phyloP scores from a whole-genome alignment of 2,888 invertebrate genomes.

The Nomada ruficornis region DNA sequence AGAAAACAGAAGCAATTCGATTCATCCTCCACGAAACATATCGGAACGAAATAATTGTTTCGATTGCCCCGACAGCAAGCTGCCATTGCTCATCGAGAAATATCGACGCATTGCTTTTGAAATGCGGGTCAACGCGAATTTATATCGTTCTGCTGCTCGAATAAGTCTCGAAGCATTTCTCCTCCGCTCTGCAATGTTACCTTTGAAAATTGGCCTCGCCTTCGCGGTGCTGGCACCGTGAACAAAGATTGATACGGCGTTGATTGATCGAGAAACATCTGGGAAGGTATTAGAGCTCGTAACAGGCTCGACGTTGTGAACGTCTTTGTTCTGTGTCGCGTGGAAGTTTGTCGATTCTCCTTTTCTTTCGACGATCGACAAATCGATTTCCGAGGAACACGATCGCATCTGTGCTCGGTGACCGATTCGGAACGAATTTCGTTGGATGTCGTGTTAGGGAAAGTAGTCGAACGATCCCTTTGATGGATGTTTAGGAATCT shows the following conservation, averaged over 20 bases:
- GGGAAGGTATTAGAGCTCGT: conserved; percentile 1
- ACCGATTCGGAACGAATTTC: conserved; percentile 5
- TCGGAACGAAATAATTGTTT: background rate
- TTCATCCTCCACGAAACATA: background rate
- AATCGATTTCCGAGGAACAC: conserved; percentile 4
- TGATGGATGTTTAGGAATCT: conserved; percentile 24
- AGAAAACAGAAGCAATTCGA: too few relatives aligned
- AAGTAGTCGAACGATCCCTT: background rate
- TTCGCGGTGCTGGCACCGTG: background rate
- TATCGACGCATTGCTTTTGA: background rate
- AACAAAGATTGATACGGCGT: conserved; percentile 27
- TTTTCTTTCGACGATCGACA: background rate
- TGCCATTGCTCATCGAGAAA: background rate
- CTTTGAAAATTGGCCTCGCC: background rate
- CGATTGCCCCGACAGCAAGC: background rate
- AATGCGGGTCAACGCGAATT: background rate
- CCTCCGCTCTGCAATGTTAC: background rate
- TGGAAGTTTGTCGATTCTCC: conserved; percentile 1
- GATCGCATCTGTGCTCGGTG: background rate
- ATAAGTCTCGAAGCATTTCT: background rate
- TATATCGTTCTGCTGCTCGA: conserved; percentile 1
- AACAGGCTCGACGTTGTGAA: conserved; percentile 20
- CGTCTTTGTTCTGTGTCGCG: conserved; percentile 25
- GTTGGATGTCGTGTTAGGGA: conserved; percentile 1
- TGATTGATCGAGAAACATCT: conserved; percentile 35